Conservation (phyloP, 2,113 vertebrate genomes). For the Gallinago jamesoni region DNA sequence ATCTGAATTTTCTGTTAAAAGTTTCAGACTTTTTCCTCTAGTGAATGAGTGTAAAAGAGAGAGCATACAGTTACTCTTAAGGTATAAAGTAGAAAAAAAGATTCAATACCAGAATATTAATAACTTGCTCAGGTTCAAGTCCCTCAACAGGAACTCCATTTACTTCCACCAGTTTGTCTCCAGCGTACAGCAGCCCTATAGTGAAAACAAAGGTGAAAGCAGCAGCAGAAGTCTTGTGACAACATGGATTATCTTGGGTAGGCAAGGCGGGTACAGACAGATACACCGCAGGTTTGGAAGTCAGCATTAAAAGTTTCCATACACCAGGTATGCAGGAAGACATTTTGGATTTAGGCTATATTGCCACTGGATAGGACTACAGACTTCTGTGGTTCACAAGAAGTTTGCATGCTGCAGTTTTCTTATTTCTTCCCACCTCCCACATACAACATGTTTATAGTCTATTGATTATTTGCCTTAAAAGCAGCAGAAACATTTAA, state of each 20-base stretch:
- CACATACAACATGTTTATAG: not conserved
- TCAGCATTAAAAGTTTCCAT: not conserved
- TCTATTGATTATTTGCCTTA: not conserved
- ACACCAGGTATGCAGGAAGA: not conserved
- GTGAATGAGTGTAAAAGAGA: not conserved
- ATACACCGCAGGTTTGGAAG: not conserved
- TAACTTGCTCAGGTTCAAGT: constrained; percentile 94
- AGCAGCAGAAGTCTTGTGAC: not conserved
- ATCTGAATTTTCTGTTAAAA: not conserved
- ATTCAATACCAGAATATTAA: constrained; percentile 88
- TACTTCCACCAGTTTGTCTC: constrained; percentile 94
- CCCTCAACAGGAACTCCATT: constrained; percentile 90
- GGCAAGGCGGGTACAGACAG: not conserved
- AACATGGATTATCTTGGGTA: not conserved
- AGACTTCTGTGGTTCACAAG: not conserved
- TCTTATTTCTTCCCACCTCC: not conserved
- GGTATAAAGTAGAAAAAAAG: not conserved
- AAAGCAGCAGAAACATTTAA: not conserved
- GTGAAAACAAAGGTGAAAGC: not conserved
- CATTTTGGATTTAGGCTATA: not conserved
- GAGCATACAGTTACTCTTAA: not conserved
- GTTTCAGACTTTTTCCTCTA: not conserved
- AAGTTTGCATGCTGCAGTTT: not conserved
- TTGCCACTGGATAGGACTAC: not conserved
- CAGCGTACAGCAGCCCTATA: constrained; percentile 88